Evolutionary conservation across 2,113 vertebrate genomes (phyloP).

Genomic region (Oreochromis aureus): DNA sequence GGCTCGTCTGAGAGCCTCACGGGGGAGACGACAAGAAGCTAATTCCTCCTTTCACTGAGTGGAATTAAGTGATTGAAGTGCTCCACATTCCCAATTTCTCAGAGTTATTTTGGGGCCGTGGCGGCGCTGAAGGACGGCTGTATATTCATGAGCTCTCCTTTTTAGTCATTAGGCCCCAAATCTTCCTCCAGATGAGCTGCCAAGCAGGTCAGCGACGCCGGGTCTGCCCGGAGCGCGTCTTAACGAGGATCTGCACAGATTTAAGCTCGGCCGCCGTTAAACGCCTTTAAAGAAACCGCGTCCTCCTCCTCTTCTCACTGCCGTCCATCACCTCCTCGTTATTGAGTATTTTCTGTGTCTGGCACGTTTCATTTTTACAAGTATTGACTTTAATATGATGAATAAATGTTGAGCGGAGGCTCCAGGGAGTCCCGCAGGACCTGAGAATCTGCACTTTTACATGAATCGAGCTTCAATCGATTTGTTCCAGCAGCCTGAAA

Average conservation of each 20-base stretch:
- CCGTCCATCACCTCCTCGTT: not conserved
- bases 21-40: not conserved
- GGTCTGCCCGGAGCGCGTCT: not conserved
- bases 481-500: not conserved
- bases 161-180: constrained; percentile 34
- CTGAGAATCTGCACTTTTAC: not conserved
- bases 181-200: constrained; percentile 1
- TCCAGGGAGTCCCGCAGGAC: not conserved
- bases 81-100: constrained; percentile 44
- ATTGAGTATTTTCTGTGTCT: not conserved
- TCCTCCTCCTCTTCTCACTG: not conserved
- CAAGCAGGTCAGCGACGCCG: constrained; percentile 25
- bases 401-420: not conserved
- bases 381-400: not conserved
- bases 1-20: not conserved
- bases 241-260: not conserved
- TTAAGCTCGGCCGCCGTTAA: not conserved
- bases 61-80: constrained; percentile 17
- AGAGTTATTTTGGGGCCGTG: constrained; percentile 6
- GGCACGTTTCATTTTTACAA: not conserved
- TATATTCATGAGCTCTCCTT: constrained; percentile 40
- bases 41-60: constrained; percentile 29
- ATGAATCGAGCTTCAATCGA: not conserved
- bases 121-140: constrained; percentile 22
- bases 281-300: not conserved